A percentile compares a stretch with the other conserved stretches of the same genome.
phyloP scores from a whole-genome alignment of 2,113 vertebrate species.

The Actinemys pallida region DNA sequence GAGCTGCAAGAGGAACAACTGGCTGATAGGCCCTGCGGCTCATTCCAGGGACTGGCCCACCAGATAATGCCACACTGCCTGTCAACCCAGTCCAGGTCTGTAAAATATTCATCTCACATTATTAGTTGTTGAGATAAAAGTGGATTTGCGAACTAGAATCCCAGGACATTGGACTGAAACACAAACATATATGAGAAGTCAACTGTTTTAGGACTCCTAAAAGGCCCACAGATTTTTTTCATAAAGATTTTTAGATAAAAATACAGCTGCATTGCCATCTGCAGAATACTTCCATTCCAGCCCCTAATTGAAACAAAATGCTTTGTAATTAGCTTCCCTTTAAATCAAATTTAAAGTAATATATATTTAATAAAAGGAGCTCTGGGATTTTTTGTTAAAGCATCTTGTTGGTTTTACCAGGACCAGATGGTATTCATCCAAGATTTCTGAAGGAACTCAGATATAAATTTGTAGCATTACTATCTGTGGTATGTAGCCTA shows the following conservation, averaged over 20 bases:
- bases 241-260: constrained; percentile 54
- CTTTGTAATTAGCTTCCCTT: constrained; percentile 60
- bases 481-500: too few relatives aligned
- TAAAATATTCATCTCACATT: too few relatives aligned
- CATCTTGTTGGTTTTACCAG: not conserved
- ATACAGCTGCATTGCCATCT: constrained; percentile 4
- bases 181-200: not conserved
- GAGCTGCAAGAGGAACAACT: fast-evolving
- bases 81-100: too few relatives aligned
- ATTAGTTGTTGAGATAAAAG: too few relatives aligned
- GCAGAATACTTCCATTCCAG: not conserved
- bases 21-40: not conserved
- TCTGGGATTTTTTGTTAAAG: constrained; percentile 65
- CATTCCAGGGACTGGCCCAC: too few relatives aligned
- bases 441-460: too few relatives aligned
- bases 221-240: constrained; percentile 52
- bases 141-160: too few relatives aligned
- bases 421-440: too few relatives aligned
- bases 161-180: too few relatives aligned
- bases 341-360: constrained; percentile 70
- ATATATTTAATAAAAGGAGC: constrained; percentile 59
- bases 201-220: constrained; percentile 32
- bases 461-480: too few relatives aligned
- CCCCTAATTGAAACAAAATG: constrained; percentile 52
- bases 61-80: too few relatives aligned